Base-by-base conservation (phyloP, 2,888 invertebrate species). In the Thumatha senex region DNA sequence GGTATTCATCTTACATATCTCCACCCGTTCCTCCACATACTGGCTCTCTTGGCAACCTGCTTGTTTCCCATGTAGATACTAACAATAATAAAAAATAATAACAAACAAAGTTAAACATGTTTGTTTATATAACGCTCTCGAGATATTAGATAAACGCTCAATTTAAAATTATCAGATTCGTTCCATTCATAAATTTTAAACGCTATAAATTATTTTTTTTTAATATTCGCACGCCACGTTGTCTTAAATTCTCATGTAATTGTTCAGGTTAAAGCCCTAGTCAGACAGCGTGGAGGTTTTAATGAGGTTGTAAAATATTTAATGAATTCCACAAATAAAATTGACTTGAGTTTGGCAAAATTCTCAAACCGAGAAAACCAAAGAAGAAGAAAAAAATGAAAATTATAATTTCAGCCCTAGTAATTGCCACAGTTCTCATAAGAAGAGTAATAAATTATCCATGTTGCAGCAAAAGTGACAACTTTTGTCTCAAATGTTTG, bases 91-190 rank as follows among this genome's bases (percentile, higher is more conserved):
- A 7, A 4, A 39, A 18, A 33, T 14, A 42, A 33, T n/a, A 42
- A 30, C 29, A 30, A 41, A 24, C 18, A 24, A 24, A 4, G 31
- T 8, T 31, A 8, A 31, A 14, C 10, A 31, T 43, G n/a, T 41
- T 45, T 40, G 40, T 36, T 45, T 50, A 35, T 34, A 39, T 13
- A 44, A 50, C 10, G 44, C 7, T 40, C 18, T 36, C 42, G 12
- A 34, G 24, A 35, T 18, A 35, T 24, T 35, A 24, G 10, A 12
- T 43, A n/a, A 36, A 29, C 33, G 42, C 30, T 41, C 42, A 51
- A 51, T 51, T 46, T 24, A 42, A 39, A 33, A 46, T 42, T 46
- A 29, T 35, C 15, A 1, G n/a, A 45, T 49, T 49, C 44, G 46
- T 51, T 40, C 35, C 51, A 12, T 42, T 42, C 35, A 39, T 46